A percentile compares a stretch with the other conserved stretches of the same genome.
These are phyloP conservation scores for Xyrichtys novacula DNA, from an alignment of 2,797 vertebrate species.

Conservation along the genomic window DNA sequence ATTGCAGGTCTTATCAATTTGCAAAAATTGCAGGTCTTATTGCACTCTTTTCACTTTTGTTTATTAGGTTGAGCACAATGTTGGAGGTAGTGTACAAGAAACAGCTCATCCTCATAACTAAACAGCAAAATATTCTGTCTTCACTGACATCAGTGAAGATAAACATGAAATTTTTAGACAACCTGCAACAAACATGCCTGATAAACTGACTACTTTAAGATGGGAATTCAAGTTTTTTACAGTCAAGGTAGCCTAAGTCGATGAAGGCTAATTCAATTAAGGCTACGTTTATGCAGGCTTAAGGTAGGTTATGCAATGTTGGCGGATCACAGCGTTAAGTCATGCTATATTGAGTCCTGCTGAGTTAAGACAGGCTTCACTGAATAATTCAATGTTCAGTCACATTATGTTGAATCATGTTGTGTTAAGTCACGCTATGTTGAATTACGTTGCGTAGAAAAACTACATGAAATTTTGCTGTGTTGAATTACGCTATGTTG, in stretches of 20 bases:
- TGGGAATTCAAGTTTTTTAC: too few species aligned
- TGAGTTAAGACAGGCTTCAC: neutral
- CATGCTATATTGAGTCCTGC: neutral
- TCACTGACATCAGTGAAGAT: neutral
- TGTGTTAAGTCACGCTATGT: neutral
- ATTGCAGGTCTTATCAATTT: slow-evolving; percentile 31
- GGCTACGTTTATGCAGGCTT: too few species aligned
- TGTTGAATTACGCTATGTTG: too few species aligned
- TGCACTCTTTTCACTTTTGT: too few species aligned
- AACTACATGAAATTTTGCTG: too few species aligned
- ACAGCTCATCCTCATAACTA: neutral
- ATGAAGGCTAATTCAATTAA: too few species aligned
- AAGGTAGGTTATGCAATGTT: too few species aligned
- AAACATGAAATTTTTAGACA: too few species aligned
- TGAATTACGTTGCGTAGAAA: too few species aligned
- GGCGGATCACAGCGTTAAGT: neutral
- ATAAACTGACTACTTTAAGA: neutral
- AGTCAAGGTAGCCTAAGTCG: too few species aligned
- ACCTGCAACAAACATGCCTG: too few species aligned
- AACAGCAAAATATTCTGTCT: neutral
- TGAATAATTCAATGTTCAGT: neutral
- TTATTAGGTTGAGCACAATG: slow-evolving; percentile 39
- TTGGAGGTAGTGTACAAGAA: slow-evolving; percentile 24
- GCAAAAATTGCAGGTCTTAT: slow-evolving; percentile 34
- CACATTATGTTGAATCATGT: neutral